Evolutionary conservation across 2,888 invertebrate genomes (phyloP), one percentile per base, ranked within the genome.

Genomic region (Synanthedon vespiformis): DNA sequence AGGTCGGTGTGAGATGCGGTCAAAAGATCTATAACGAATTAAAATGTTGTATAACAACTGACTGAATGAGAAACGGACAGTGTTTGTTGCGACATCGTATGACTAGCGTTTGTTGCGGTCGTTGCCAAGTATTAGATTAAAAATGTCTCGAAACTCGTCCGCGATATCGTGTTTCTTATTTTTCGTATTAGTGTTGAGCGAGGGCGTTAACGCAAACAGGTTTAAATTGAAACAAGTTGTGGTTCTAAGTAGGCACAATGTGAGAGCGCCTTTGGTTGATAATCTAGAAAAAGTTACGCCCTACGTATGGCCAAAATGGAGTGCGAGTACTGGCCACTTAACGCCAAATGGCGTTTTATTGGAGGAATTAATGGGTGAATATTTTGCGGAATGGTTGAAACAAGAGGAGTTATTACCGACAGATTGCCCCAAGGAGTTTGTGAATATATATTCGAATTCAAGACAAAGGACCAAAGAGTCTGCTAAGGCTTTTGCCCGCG

Each of bases 321-420:
- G 64, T 10, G 63, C 63, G 16, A 55, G 67, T 4, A 60, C 62
- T 0, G 77, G 74, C 4, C 50, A 66, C 56, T 68, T 86, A 51
- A 86, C 85, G 0, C 53, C 60, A 10, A 86, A 77, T 67, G 85
- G 85, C 0, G 64, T 59, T 0, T 18, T 64, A 1, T 57, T 85
- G n/a, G 85, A 86, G 63, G 64, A 65, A 13, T 71, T 67, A 18
- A 73, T 84, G 71, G 83, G 75, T 0, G 64, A 70, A 53, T 82
- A 77, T 54, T 70, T 86, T 44, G 57, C 65, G 0, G 57, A 66
- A 2, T 84, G 83, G 84, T 53, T 86, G 2, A 58, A 57, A 0
- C 54, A 59, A 1, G 64, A 73, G 52, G 59, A 64, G 0, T 58
- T 85, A 1, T 57, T 80, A 0, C 48, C 57, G 1, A 55, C 62